Evolutionary conservation across 1,140 invertebrate genomes (phyloP).

Genomic region (Harpegnathos saltator): DNA sequence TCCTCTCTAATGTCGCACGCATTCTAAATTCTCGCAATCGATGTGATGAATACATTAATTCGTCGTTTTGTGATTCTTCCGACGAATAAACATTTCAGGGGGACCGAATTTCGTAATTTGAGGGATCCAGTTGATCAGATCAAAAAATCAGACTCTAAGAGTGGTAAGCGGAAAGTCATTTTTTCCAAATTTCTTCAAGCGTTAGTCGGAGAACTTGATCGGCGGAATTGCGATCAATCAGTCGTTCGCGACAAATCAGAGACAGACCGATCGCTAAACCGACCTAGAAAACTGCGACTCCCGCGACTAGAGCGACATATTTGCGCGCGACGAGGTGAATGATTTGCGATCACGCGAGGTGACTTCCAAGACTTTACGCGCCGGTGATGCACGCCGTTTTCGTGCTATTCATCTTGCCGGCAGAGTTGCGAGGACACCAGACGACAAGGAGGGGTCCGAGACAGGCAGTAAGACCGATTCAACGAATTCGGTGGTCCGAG

Average conservation of each 20-base stretch:
- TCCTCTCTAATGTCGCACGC: conserved; percentile 2
- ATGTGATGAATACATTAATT: background rate
- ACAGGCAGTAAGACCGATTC: conserved; percentile 28
- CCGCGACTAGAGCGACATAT: too few species aligned
- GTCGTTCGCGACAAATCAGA: too few species aligned
- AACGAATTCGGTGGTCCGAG: conserved; percentile 67
- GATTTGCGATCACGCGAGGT: background rate
- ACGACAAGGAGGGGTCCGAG: background rate
- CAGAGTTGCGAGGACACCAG: background rate
- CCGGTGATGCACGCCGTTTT: background rate
- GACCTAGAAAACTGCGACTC: too few species aligned
- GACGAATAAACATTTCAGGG: background rate
- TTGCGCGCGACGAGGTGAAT: background rate
- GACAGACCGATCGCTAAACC: too few species aligned
- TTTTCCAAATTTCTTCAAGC: too few species aligned
- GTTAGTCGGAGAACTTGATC: too few species aligned
- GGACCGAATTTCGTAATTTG: background rate
- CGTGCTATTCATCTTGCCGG: background rate
- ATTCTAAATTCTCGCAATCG: conserved; percentile 18
- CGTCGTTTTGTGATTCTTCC: conserved; percentile 8
- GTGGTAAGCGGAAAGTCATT: too few species aligned
- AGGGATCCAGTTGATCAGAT: too few species aligned
- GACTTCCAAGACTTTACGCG: background rate
- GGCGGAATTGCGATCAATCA: too few species aligned
- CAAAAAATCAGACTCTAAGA: too few species aligned